Evolutionary conservation across 2,113 vertebrate genomes (phyloP).

Genomic region (Tyto alba): DNA sequence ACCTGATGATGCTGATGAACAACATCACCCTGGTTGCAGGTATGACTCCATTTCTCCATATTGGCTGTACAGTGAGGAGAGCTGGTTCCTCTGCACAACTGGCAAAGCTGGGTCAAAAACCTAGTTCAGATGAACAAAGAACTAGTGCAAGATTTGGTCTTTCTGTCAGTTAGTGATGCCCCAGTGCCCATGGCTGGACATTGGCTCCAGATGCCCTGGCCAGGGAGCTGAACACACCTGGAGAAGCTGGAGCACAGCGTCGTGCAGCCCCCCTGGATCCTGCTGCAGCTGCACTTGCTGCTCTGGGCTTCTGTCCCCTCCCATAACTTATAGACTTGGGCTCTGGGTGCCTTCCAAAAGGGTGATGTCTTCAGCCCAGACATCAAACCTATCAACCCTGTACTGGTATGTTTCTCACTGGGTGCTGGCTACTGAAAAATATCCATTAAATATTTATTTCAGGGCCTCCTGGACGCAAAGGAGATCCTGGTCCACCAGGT

Average conservation of each 20-base stretch:
- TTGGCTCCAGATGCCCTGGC: background rate
- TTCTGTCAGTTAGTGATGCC: background rate
- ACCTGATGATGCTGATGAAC: slow-evolving; percentile 31
- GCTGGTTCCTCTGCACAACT: background rate
- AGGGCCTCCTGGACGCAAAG: slow-evolving; percentile 50
- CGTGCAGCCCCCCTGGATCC: rapidly evolving
- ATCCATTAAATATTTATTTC: slow-evolving; percentile 33
- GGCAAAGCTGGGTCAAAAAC: background rate
- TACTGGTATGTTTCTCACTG: background rate
- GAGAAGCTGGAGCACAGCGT: background rate
- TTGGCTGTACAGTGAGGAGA: background rate
- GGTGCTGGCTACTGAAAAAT: background rate
- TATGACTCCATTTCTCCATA: background rate
- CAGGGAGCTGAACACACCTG: background rate
- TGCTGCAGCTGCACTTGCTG: rapidly evolving
- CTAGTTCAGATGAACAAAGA: background rate
- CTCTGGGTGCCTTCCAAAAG: background rate
- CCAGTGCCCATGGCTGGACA: background rate
- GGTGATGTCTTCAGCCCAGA: background rate
- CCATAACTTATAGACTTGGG: background rate
- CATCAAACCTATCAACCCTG: background rate
- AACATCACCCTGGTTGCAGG: slow-evolving; percentile 43
- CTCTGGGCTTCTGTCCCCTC: background rate
- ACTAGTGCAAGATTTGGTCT: background rate
- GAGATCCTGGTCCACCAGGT: slow-evolving; percentile 66